Percentiles rank a stretch among this genome's conserved stretches.
Evolutionary conservation across 2,113 vertebrate species (phyloP).

Genomic region (Mesitornis unicolor): DNA sequence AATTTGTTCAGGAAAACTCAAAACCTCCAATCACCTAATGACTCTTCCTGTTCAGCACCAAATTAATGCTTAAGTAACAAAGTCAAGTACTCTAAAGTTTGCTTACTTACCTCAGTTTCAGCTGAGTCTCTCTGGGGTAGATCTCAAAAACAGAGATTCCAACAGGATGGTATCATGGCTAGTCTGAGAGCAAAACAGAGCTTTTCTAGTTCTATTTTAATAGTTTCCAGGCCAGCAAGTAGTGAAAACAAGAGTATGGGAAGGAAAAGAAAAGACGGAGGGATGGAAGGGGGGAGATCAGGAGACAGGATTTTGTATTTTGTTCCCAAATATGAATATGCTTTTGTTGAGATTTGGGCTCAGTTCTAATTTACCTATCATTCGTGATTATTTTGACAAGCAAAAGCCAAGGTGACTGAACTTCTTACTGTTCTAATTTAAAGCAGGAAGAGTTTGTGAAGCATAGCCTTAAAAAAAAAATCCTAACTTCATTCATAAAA

Average conservation of each 20-base stretch:
- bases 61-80: not conserved
- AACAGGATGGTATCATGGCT: not conserved
- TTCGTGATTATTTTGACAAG: constrained; percentile 34
- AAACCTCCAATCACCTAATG: not conserved
- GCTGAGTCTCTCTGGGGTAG: not conserved
- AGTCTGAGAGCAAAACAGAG: not conserved
- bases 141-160: not conserved
- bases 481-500: not conserved
- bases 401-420: constrained; percentile 34
- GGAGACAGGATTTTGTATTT: not conserved
- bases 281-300: fast-evolving
- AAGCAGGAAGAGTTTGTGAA: constrained; percentile 7
- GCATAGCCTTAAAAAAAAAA: not conserved
- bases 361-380: not conserved
- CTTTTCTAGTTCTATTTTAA: constrained; percentile 3
- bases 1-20: not conserved
- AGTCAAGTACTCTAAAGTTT: not conserved
- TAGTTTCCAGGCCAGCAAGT: not conserved
- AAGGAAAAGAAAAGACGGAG: not conserved
- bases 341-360: not conserved
- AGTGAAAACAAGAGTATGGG: not conserved
- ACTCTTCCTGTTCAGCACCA: not conserved
- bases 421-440: constrained; percentile 14
- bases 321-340: not conserved
- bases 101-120: not conserved